These are phyloP conservation scores for Agrypnia vestita DNA, from an alignment of 1,140 invertebrate species.

Conservation along the genomic window DNA sequence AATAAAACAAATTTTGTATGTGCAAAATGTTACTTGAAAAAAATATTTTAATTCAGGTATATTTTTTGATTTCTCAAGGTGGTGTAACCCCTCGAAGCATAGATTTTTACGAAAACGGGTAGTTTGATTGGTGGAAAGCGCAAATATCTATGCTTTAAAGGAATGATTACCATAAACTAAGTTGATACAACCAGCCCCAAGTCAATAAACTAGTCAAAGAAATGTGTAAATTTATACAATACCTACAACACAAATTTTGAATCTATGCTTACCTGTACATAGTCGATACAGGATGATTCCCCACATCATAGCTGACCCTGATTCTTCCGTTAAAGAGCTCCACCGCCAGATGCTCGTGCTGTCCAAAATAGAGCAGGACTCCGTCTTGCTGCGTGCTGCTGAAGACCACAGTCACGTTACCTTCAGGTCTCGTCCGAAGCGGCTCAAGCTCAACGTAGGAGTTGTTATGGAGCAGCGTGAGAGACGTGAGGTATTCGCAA, in stretches of 20 bases:
- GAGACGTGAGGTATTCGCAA: conserved; percentile 95
- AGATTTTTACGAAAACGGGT: too few relatives aligned
- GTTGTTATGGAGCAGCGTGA: conserved; percentile 94
- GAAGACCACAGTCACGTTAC: conserved; percentile 96
- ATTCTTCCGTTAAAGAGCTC: conserved; percentile 96
- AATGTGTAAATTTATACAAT: neutral
- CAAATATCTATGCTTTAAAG: too few relatives aligned
- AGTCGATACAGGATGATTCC: conserved; percentile 97
- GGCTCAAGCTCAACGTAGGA: conserved; percentile 95
- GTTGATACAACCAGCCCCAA: too few relatives aligned
- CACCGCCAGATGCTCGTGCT: conserved; percentile 93
- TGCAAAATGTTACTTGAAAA: too few relatives aligned
- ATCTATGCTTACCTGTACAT: conserved; percentile 91
- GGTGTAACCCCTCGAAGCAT: too few relatives aligned
- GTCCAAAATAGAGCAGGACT: conserved; percentile 91
- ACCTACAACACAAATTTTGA: neutral
- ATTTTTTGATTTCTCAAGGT: too few relatives aligned
- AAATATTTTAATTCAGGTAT: too few relatives aligned
- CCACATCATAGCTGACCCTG: conserved; percentile 95
- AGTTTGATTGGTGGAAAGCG: too few relatives aligned
- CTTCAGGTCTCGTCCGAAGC: conserved; percentile 87
- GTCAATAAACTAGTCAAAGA: neutral
- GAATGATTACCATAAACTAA: too few relatives aligned
- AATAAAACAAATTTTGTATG: too few relatives aligned
- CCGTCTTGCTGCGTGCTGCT: conserved; percentile 93